Conservation (phyloP, 1,140 invertebrate species). For the Bombus impatiens region DNA sequence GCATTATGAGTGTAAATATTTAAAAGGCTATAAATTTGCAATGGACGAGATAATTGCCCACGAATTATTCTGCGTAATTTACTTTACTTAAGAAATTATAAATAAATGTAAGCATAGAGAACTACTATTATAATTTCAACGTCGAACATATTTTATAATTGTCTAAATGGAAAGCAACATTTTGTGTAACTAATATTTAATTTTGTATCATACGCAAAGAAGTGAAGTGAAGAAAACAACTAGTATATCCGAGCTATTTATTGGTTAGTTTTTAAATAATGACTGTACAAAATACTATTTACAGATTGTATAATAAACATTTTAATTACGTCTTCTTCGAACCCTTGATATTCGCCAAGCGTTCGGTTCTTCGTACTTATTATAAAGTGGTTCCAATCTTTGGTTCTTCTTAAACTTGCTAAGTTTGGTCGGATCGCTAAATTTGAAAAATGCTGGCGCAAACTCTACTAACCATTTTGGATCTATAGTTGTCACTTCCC, state of each 20-base stretch:
- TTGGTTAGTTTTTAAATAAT: conserved; percentile 21
- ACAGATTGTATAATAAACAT: conserved; percentile 38
- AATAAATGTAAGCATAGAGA: not conserved
- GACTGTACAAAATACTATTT: conserved; percentile 57
- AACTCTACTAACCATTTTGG: conserved; percentile 99
- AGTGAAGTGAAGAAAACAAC: not conserved
- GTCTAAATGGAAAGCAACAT: not conserved
- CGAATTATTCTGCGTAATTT: conserved; percentile 17
- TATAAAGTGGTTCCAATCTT: conserved; percentile 97
- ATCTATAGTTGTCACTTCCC: conserved; percentile 99
- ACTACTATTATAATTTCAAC: not conserved
- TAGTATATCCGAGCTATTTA: conserved; percentile 14
- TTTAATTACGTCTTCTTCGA: conserved; percentile 92
- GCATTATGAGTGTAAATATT: conserved; percentile 10
- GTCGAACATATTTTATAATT: not conserved
- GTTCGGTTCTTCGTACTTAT: conserved; percentile 99
- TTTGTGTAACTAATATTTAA: not conserved
- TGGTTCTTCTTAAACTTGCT: conserved; percentile 99
- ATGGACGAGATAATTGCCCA: not conserved
- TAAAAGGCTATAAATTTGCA: conserved; percentile 23
- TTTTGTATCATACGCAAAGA: conserved; percentile 6
- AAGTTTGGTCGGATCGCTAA: conserved; percentile 99
- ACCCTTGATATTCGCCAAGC: conserved; percentile 99
- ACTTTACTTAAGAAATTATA: not conserved
- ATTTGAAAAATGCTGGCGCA: conserved; percentile 99